Conservation (phyloP, 2,797 vertebrate species). For the Clarias fuscus region DNA sequence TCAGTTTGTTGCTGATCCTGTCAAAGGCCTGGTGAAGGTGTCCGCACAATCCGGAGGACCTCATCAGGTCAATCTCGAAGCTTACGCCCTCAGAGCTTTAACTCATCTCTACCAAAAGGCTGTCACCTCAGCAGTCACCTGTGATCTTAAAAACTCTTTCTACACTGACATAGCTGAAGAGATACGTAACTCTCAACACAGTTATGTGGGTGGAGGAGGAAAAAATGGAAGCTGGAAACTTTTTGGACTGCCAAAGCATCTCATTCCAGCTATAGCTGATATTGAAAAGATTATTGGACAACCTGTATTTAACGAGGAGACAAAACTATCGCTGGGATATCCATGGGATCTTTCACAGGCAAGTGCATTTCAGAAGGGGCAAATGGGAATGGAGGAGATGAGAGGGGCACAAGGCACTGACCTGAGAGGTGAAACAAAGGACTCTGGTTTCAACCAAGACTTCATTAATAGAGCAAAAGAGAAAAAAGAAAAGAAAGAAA, state of each 20-base stretch:
- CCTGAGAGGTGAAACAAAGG: not conserved
- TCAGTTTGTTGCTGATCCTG: not conserved
- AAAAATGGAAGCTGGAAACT: slow-evolving; percentile 19
- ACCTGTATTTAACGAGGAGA: slow-evolving; percentile 3
- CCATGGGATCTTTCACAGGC: not conserved
- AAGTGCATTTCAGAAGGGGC: not conserved
- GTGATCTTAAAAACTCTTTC: slow-evolving; percentile 4
- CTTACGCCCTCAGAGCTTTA: slow-evolving; percentile 67
- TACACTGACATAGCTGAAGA: not conserved
- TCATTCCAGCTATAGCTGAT: not conserved
- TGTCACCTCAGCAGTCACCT: not conserved
- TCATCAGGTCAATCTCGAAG: slow-evolving; percentile 55
- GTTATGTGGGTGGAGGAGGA: not conserved
- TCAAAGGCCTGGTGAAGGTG: slow-evolving; percentile 42
- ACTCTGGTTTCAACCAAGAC: not conserved
- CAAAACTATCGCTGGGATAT: slow-evolving; percentile 27
- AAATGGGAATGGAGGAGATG: no score
- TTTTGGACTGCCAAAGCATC: slow-evolving; percentile 20
- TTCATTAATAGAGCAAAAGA: not conserved
- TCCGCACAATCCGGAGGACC: not conserved
- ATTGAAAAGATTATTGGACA: slow-evolving; percentile 27
- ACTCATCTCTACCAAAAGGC: slow-evolving; percentile 67
- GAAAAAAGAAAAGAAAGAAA: not conserved
- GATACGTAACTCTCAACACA: not conserved
- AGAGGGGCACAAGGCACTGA: not conserved